Conservation (phyloP, 1,140 invertebrate species). For the Cataglyphis hispanica region DNA sequence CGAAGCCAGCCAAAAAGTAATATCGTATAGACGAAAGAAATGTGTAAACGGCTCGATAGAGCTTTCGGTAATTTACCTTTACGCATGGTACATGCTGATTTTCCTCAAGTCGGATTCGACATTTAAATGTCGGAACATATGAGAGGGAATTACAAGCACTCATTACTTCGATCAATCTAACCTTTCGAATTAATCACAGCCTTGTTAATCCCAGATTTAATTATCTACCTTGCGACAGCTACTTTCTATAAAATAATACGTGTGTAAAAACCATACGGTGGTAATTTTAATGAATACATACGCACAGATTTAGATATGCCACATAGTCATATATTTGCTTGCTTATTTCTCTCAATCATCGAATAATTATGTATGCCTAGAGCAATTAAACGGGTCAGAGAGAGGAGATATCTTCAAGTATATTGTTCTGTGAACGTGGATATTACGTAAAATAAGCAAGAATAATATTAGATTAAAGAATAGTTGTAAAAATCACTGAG, state of each 20-base stretch:
- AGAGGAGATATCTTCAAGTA: background rate
- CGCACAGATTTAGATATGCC: background rate
- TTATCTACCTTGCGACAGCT: background rate
- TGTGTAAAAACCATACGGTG: background rate
- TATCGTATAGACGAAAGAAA: conserved; percentile 64
- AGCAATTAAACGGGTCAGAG: background rate
- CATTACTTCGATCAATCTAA: conserved; percentile 11
- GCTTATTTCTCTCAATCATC: background rate
- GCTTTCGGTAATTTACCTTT: conserved; percentile 53
- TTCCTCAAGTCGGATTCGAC: background rate
- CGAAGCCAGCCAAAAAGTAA: conserved; percentile 64
- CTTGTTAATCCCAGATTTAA: conserved; percentile 7
- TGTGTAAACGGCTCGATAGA: background rate
- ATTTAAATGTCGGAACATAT: background rate
- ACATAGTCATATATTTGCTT: background rate
- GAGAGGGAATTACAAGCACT: background rate
- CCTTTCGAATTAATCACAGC: conserved; percentile 24
- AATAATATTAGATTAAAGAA: background rate
- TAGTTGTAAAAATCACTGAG: background rate
- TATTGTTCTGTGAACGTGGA: background rate
- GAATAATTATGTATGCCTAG: background rate
- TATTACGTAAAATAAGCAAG: conserved; percentile 7
- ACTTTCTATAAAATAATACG: background rate
- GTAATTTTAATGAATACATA: background rate
- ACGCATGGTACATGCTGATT: background rate